Evolutionary conservation across 2,113 vertebrate species (phyloP), one percentile per base, ranked within the genome.

Genomic region (Turnix velox): DNA sequence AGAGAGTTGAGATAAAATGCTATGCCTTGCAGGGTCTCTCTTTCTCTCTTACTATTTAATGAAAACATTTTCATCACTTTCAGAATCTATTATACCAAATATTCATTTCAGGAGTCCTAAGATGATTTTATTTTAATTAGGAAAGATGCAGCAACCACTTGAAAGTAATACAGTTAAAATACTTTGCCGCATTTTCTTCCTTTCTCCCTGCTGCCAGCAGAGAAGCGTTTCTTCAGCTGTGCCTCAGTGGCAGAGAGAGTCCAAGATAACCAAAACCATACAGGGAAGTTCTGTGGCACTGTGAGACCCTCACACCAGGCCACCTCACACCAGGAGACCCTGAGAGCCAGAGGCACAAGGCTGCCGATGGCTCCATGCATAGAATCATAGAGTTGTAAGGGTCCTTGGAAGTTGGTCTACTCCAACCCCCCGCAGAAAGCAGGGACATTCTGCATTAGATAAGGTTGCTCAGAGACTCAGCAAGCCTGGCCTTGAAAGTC

Each of bases 51-150:
- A 68, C 93, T 92, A 78, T 95, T 97, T 98, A 97, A 97, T 97
- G 97, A 98, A 98, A 98, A 97, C 95, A 97, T 97, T 97, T 97
- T 97, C 97, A 98, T 98, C 97, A 97, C 94, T 96, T 97, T 97
- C 96, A 91, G 94, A 97, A 96, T 97, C 97, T 97, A 96, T 98
- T 97, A 97, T 85, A 87, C 90, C 87, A 95, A 97, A 91, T 97
- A 95, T 96, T 97, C 96, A 95, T 97, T 97, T 97, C 97, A 94
- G 90, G 93, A 97, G 71, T 96, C 95, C 94, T 96, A 89, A 90
- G 93, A 97, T 95, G 86, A 96, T 97, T 97, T 97, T 85, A 95
- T 95, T 97, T 97, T 98, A 98, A 98, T 98, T 97, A 97, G 96
- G 96, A 90, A 96, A 96, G 92, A 96, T 89, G 92, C 95, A 95